Base-by-base conservation (phyloP, 1,140 invertebrate genomes). In the Panagrolaimus sp. region DNA sequence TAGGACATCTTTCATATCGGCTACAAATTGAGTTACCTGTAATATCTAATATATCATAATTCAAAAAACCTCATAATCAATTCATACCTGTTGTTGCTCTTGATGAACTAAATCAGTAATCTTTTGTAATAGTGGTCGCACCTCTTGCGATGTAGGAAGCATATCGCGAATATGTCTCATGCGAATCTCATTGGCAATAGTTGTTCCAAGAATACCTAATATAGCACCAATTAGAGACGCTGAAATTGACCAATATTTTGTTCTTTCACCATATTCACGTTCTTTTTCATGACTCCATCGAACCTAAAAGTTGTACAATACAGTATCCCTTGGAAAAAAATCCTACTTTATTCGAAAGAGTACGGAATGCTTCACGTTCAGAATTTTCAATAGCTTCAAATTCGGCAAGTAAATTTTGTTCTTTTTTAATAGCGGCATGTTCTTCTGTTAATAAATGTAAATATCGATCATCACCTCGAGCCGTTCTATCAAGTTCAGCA, bases 231-330 rank as follows among this genome's bases (percentile, higher is more conserved):
- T 80, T 72, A 90, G 84, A 5, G 89, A 90, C 14, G 88, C 89
- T 25, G 89, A 87, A 57, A 90, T 86, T 64, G 89, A 89, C 89
- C 89, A 90, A 77, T 91, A 90, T 82, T 90, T 90, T 66, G 89
- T 90, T 72, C 88, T 85, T 79, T 90, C 89, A 14, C 89, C 88
- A 78, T 89, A 88, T 2, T 89, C 87, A 51, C 89, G 80, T 81
- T 91, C 89, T 70, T 89, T 87, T 76, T 90, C 89, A 76, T 90
- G 89, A 67, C 88, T 88, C 14, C 89, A 86, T 74, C 90, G 87
- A 0, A 90, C 85, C 74, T 76, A 27, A 64, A 74, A 20, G 7
- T 4, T 38, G 9, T 42, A 14, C 43, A 31, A 9, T 66, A 66
- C 42, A 13, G 1, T 20, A 31, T 57, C 2, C 16, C 14, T 5